These are phyloP conservation scores for Poecilia velifera DNA, from an alignment of 2,797 vertebrate species.

Conservation along the genomic window DNA sequence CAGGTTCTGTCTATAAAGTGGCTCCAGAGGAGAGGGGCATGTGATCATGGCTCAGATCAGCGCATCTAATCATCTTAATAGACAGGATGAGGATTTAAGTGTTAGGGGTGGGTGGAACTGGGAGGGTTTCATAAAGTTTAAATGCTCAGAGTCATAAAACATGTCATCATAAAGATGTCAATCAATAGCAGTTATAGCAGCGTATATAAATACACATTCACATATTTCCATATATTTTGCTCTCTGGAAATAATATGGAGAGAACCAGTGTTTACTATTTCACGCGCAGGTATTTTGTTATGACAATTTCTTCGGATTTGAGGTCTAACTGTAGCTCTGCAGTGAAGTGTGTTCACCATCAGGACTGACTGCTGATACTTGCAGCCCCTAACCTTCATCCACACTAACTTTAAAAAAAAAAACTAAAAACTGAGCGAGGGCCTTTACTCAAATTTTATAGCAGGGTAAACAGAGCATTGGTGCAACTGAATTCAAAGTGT, in stretches of 20 bases:
- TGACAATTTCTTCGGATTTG: too few relatives aligned
- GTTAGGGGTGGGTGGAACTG: slow-evolving; percentile 24
- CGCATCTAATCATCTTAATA: slow-evolving; percentile 69
- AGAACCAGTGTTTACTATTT: background rate
- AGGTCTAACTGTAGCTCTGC: too few relatives aligned
- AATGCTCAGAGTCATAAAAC: background rate
- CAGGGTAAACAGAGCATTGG: background rate
- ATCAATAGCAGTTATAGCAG: too few relatives aligned
- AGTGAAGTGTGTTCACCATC: too few relatives aligned
- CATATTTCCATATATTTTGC: background rate
- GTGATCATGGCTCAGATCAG: slow-evolving; percentile 59
- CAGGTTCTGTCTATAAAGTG: slow-evolving; percentile 73
- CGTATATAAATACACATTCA: too few relatives aligned
- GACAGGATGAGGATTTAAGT: slow-evolving; percentile 47
- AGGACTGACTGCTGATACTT: too few relatives aligned
- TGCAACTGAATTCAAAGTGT: slow-evolving; percentile 19
- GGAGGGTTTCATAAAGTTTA: slow-evolving; percentile 2
- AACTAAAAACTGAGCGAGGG: slow-evolving; percentile 5
- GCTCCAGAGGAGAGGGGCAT: slow-evolving; percentile 52
- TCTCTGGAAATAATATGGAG: background rate
- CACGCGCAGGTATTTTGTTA: too few relatives aligned
- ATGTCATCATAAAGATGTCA: background rate
- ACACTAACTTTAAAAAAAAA: background rate
- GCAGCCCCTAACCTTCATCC: background rate
- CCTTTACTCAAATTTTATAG: slow-evolving; percentile 5